These are phyloP conservation scores for Gnathonemus echidnorhynchus DNA, from an alignment of 2,113 vertebrate species.

Conservation along the genomic window DNA sequence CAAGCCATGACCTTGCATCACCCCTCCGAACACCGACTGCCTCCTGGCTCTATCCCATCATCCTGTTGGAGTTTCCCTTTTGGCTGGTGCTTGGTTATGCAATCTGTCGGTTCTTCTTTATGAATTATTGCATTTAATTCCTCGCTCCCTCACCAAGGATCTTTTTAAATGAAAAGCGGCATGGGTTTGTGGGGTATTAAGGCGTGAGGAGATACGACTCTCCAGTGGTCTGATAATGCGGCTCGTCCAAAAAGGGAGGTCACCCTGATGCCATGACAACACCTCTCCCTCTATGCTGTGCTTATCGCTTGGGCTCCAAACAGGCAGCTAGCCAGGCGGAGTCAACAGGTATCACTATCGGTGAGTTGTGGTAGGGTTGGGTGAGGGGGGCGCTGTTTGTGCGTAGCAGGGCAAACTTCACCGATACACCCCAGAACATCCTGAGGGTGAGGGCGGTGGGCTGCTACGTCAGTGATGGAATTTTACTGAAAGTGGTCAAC, in stretches of 20 bases:
- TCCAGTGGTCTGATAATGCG: not conserved
- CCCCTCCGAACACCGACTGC: not conserved
- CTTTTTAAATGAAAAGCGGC: not conserved
- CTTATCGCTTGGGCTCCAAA: not conserved
- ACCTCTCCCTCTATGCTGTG: not conserved
- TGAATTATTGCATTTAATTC: not conserved
- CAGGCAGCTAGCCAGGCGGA: constrained; percentile 8
- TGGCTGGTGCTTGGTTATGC: constrained; percentile 9
- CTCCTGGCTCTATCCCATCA: constrained; percentile 13
- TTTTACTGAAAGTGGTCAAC: not conserved
- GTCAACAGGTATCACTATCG: not conserved
- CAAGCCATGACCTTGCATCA: not conserved
- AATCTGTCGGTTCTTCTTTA: constrained; percentile 5
- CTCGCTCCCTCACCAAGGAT: constrained; percentile 13
- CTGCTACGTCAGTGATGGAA: not conserved
- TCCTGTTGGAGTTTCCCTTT: constrained; percentile 24
- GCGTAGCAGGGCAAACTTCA: not conserved
- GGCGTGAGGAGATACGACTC: constrained; percentile 35
- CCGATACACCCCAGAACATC: not conserved
- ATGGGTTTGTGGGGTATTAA: constrained; percentile 25
- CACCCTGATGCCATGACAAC: constrained; percentile 5
- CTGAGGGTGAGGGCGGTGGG: not conserved
- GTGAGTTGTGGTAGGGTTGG: not conserved
- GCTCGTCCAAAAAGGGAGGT: not conserved
- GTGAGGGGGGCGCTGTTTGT: not conserved